A percentile compares a stretch with the other conserved stretches of the same genome.
phyloP scores from a whole-genome alignment of 2,797 vertebrate genomes.

The Lateolabrax maculatus region DNA sequence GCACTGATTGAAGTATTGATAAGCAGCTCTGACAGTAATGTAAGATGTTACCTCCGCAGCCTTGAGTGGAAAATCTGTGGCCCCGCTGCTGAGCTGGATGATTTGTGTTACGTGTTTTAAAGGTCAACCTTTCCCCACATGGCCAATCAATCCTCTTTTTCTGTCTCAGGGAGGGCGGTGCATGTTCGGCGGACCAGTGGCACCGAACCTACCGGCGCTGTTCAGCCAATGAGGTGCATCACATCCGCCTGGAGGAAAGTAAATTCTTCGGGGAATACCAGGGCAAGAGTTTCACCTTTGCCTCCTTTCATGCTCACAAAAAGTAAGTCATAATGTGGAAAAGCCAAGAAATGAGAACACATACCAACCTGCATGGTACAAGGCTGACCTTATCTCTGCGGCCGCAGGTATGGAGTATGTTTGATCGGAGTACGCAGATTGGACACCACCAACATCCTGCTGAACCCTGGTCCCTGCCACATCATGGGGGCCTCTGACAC shows the following conservation, averaged over 20 bases:
- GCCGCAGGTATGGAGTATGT: conserved; percentile 88
- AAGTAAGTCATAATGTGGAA: conserved; percentile 81
- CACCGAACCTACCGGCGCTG: conserved; percentile 89
- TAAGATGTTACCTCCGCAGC: conserved; percentile 46
- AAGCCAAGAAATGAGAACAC: not conserved
- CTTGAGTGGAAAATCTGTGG: conserved; percentile 43
- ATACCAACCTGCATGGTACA: not conserved
- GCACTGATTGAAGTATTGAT: conserved; percentile 72
- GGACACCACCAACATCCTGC: conserved; percentile 88
- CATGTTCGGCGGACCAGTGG: conserved; percentile 88
- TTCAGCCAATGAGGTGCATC: conserved; percentile 90
- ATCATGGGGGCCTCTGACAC: conserved; percentile 89
- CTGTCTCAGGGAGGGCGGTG: conserved; percentile 81
- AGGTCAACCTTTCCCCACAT: conserved; percentile 62
- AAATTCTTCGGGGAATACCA: conserved; percentile 92
- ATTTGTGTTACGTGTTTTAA: conserved; percentile 52
- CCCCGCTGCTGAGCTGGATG: conserved; percentile 21
- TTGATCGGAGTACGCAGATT: conserved; percentile 88
- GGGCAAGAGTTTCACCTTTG: conserved; percentile 91
- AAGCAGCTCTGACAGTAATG: conserved; percentile 47
- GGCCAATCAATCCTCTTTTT: conserved; percentile 39
- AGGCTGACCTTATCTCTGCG: conserved; percentile 21
- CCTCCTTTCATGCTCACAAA: conserved; percentile 91
- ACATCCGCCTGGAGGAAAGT: conserved; percentile 90
- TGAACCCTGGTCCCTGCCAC: conserved; percentile 90